phyloP scores from a whole-genome alignment of 2,113 vertebrate species.

The Semnornis frantzii region DNA sequence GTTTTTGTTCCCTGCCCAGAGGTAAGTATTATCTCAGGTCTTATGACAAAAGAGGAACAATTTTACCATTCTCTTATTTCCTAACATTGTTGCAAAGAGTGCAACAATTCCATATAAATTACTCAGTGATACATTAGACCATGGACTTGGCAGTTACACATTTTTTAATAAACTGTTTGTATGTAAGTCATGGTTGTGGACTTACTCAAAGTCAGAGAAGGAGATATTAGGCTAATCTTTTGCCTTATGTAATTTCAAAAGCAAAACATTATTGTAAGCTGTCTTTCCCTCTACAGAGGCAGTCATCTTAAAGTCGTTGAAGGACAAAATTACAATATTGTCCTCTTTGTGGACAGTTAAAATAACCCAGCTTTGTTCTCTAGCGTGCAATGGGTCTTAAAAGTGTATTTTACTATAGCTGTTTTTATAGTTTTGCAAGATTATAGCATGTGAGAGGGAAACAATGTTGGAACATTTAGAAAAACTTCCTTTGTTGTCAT shows the following conservation, averaged over 20 bases:
- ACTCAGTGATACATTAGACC: not conserved
- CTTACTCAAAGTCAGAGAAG: not conserved
- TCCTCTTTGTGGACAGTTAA: not conserved
- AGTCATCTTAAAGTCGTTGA: not conserved
- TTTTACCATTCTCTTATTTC: constrained; percentile 1
- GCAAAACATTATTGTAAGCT: not conserved
- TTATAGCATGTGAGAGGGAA: not conserved
- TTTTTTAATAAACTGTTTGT: not conserved
- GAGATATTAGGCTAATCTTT: not conserved
- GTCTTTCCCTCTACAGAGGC: not conserved
- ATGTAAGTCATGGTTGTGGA: not conserved
- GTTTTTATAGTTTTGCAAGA: constrained; percentile 14
- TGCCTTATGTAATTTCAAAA: not conserved
- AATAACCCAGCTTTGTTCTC: not conserved
- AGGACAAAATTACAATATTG: not conserved
- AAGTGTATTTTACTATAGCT: not conserved
- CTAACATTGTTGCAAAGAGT: not conserved
- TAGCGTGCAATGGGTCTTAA: not conserved
- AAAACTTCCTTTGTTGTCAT: constrained; percentile 53
- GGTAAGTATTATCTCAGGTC: constrained; percentile 71
- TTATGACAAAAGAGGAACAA: not conserved
- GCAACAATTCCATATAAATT: not conserved
- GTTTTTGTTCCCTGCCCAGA: constrained; percentile 87
- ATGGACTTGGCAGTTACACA: not conserved
- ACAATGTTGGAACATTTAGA: constrained; percentile 27